Base-by-base conservation (phyloP, 2,797 vertebrate species). In the Mastacembelus armatus region DNA sequence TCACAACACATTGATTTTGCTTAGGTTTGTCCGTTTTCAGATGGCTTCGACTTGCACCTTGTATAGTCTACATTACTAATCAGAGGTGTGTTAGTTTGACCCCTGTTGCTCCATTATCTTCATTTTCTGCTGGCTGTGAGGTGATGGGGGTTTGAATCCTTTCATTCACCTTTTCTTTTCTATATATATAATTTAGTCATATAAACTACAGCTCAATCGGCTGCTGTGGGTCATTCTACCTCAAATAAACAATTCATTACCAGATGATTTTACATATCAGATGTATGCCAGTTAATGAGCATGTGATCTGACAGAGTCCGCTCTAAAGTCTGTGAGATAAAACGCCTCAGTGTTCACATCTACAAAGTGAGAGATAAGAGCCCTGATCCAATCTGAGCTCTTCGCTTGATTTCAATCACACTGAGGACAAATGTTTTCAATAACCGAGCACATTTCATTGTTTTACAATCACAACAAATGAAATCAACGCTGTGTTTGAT, bases 361-460 rank as follows among this genome's bases (percentile, higher is more conserved):
- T 10, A 42, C 15, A 18, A 51, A 48, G 18, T 16, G n/a, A 21
- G 10, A 65, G 80, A 85, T 80, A 71, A 71, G 26, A 29, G 38
- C 66, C 74, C 48, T 75, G 76, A 87, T 82, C 78, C 51, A 26
- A 36, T 42, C 52, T 66, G 71, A 79, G 19, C 47, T 59, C 39
- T 22, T 76, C 76, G 35, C 55, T 51, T 76, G 49, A 81, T 65
- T 22, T 18, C 60, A 61, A 4, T 71, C 45, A 50, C 15, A 26
- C 44, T 73, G n/a, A n/a, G n/a, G n/a, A n/a, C n/a, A n/a, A n/a
- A 55, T 18, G 35, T 21, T 59, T 30, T 32, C 26, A 35, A 38
- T 3, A 40, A 45, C 16, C 4, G 18, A 24, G 30, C 7, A 19
- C 29, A 59, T 3, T 39, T 73, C 40, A 35, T 40, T 79, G 68